phyloP scores from a whole-genome alignment of 1,140 invertebrate genomes.

The Habropoda laboriosa region DNA sequence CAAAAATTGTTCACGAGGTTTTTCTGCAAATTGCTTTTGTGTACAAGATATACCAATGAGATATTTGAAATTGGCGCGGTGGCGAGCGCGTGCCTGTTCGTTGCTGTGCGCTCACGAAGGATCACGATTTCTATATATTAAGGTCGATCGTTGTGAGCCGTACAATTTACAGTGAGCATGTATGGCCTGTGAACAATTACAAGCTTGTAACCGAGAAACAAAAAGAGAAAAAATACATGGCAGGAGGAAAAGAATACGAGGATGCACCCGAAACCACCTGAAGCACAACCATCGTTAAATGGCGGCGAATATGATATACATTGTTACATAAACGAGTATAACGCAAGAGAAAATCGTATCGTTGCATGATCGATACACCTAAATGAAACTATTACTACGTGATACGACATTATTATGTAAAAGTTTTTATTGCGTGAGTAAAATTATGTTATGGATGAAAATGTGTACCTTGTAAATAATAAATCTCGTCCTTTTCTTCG shows the following conservation, averaged over 20 bases:
- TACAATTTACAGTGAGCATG: conserved; percentile 33
- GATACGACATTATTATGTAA: conserved; percentile 66
- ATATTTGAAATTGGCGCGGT: not conserved
- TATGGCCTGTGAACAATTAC: conserved; percentile 37
- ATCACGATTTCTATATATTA: conserved; percentile 55
- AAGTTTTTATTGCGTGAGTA: conserved; percentile 70
- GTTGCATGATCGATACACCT: conserved; percentile 64
- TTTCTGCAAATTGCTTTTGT: conserved; percentile 9
- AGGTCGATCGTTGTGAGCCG: conserved; percentile 47
- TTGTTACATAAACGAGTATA: conserved; percentile 48
- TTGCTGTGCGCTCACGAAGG: conserved; percentile 37
- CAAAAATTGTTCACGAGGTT: not conserved
- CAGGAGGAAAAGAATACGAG: not conserved
- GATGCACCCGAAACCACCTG: conserved; percentile 12
- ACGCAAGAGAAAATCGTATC: conserved; percentile 34
- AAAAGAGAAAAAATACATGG: conserved; percentile 2
- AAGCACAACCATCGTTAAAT: conserved; percentile 30
- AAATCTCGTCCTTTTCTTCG: conserved; percentile 62
- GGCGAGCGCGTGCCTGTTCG: conserved; percentile 25
- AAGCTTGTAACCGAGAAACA: conserved; percentile 32
- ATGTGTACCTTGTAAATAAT: conserved; percentile 60
- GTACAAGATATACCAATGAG: not conserved
- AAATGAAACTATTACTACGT: conserved; percentile 61
- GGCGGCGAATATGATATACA: conserved; percentile 38
- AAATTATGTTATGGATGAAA: conserved; percentile 67